Evolutionary conservation across 2,797 vertebrate species (phyloP).

Genomic region (Nyctalus aviator): DNA sequence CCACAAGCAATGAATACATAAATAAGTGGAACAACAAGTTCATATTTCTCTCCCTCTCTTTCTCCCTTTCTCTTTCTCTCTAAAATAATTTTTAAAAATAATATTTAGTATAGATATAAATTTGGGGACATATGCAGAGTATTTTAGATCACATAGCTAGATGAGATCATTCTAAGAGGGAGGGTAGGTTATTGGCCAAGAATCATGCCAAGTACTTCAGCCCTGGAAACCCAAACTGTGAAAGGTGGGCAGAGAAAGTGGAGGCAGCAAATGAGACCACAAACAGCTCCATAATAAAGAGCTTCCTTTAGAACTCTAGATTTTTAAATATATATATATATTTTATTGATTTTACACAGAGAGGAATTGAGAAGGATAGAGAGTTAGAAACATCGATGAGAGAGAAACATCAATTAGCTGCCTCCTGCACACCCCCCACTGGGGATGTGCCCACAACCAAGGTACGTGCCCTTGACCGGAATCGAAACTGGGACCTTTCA

Average conservation of each 20-base stretch:
- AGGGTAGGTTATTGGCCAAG: neutral
- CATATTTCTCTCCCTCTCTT: neutral
- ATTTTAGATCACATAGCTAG: slow-evolving; percentile 15
- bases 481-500: too few relatives aligned
- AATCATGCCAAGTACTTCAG: neutral
- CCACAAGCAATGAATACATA: neutral
- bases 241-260: neutral
- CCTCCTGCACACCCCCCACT: too few relatives aligned
- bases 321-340: neutral
- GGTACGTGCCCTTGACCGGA: too few relatives aligned
- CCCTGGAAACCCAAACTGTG: neutral
- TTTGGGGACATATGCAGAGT: neutral
- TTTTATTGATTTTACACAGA: too few relatives aligned
- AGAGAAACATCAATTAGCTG: too few relatives aligned
- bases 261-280: slow-evolving; percentile 18
- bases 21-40: neutral
- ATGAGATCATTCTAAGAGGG: neutral
- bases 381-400: too few relatives aligned
- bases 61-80: neutral
- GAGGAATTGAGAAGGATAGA: too few relatives aligned
- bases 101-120: neutral
- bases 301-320: neutral
- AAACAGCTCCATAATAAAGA: neutral
- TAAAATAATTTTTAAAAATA: neutral
- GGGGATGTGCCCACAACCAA: too few relatives aligned